Conservation (phyloP, 2,888 invertebrate species). For the Latrodectus hesperus region DNA sequence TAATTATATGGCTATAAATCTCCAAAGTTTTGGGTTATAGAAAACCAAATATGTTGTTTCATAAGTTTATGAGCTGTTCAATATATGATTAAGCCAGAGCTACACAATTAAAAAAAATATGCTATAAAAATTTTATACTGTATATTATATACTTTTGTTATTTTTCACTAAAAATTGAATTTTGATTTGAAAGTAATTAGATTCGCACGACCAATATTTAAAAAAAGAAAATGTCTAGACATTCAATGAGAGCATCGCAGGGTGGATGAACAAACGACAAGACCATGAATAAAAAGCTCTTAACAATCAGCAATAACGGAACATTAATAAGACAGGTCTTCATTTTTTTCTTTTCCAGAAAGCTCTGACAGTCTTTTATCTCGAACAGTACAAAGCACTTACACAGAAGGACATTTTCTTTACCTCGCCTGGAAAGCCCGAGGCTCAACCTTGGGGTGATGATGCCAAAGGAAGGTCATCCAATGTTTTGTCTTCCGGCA, state of each 20-base stretch:
- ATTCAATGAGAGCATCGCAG: background rate
- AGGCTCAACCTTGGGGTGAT: conserved; percentile 2
- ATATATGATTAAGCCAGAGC: no score
- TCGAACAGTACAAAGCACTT: conserved; percentile 3
- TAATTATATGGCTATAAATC: no score
- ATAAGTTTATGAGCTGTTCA: no score
- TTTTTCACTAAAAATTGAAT: no score
- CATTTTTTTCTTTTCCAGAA: background rate
- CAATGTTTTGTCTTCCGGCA: conserved; percentile 52
- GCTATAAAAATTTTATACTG: no score
- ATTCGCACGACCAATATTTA: no score
- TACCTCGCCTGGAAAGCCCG: background rate
- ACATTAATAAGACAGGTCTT: background rate
- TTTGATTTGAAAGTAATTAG: no score
- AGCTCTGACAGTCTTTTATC: background rate
- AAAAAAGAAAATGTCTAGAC: background rate
- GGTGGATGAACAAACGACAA: background rate
- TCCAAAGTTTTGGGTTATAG: no score
- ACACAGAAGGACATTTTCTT: background rate
- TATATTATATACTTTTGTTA: no score
- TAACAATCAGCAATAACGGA: background rate
- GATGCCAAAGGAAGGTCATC: conserved; percentile 1
- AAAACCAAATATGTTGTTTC: no score
- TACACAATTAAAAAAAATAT: no score
- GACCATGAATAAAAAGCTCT: background rate